Percentiles rank a stretch among this genome's conserved stretches.
phyloP scores from a whole-genome alignment of 1,140 invertebrate genomes.

The Diplogasteroides magnus region DNA sequence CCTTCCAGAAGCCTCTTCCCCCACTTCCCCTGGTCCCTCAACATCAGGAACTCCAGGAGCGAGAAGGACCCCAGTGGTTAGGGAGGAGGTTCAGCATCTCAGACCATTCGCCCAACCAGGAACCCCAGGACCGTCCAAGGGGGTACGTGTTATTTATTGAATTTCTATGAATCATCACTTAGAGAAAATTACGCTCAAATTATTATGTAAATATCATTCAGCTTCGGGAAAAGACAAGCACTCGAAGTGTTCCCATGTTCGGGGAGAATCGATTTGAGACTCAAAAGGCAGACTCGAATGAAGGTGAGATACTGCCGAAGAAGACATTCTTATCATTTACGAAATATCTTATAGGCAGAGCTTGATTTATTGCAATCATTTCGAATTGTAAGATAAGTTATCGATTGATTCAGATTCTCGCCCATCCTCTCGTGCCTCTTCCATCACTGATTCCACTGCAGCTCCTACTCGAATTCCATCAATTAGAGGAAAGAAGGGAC shows the following conservation, averaged over 20 bases:
- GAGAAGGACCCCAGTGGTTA: neutral
- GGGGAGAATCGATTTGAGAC: constrained; percentile 12
- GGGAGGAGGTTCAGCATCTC: neutral
- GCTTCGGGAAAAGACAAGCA: constrained; percentile 52
- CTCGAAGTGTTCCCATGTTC: constrained; percentile 51
- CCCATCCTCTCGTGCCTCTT: too few species aligned
- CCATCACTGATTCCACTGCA: too few species aligned
- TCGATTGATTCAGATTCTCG: neutral
- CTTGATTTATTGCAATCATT: too few species aligned
- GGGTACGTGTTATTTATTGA: constrained; percentile 31
- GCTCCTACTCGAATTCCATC: constrained; percentile 13
- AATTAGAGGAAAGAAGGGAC: constrained; percentile 11
- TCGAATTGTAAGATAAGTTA: too few species aligned
- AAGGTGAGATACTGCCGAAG: too few species aligned
- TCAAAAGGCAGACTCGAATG: too few species aligned
- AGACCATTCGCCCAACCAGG: neutral
- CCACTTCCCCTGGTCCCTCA: too few species aligned
- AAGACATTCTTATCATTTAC: too few species aligned
- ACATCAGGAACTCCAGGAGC: neutral
- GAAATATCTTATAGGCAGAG: too few species aligned
- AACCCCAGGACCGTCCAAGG: constrained; percentile 12
- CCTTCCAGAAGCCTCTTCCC: too few species aligned
- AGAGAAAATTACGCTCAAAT: constrained; percentile 10
- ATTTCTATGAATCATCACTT: constrained; percentile 21
- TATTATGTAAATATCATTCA: constrained; percentile 27